Conservation (phyloP, 2,888 invertebrate genomes). For the Epinotia demarniana region DNA sequence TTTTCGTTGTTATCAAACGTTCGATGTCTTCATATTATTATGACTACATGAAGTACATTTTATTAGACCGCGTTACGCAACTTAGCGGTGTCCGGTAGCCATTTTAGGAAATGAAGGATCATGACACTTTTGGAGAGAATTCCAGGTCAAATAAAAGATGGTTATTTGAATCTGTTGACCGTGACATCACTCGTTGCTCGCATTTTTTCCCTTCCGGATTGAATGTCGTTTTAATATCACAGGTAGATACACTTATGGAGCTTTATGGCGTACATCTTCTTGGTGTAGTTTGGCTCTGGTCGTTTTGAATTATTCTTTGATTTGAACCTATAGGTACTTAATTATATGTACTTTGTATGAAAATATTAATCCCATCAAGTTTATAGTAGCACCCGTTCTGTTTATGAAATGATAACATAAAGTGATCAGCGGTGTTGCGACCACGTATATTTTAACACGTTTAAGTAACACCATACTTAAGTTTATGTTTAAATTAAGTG, state of each 20-base stretch:
- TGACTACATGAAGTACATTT: not conserved
- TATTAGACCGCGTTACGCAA: not conserved
- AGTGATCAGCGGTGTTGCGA: not conserved
- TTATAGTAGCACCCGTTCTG: not conserved
- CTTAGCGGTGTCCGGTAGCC: not conserved
- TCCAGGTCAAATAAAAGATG: not conserved
- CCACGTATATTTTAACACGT: no score
- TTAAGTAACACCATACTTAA: not conserved
- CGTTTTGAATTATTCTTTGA: not conserved
- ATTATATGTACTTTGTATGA: not conserved
- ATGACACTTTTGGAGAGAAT: not conserved
- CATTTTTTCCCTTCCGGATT: not conserved
- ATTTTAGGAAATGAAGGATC: not conserved
- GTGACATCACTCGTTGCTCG: not conserved
- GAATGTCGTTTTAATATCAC: not conserved
- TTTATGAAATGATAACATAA: not conserved
- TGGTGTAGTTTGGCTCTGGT: not conserved
- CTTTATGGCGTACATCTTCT: not conserved
- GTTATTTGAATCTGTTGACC: not conserved
- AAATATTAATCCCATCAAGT: not conserved
- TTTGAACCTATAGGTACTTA: not conserved
- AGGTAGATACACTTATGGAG: not conserved
- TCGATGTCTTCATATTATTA: not conserved
- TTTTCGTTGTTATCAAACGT: not conserved
- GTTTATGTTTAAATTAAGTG: not conserved